Evolutionary conservation across 2,797 vertebrate genomes (phyloP), one percentile per base, ranked within the genome.

Genomic region (Myotis daubentonii): DNA sequence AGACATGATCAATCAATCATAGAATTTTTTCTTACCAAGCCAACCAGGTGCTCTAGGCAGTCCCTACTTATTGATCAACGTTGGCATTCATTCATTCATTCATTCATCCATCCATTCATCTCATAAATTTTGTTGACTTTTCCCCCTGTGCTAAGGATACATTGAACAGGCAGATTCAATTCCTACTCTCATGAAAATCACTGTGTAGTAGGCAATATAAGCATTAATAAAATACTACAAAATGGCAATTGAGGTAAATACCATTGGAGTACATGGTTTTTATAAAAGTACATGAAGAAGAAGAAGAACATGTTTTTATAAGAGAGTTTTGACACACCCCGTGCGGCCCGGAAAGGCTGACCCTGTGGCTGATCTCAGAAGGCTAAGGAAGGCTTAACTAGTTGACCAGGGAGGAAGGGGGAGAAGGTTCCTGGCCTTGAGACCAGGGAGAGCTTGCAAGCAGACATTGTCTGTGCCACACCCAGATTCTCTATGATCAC

Each of bases 1-100:
- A 97, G 94, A 92, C 88, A 96, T 96, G 82, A 89, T 94, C 92
- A 97, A 97, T 96, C 95, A 86, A 78, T 79, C 36, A 33, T 8
- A 82, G 85, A 92, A 38, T 83, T 84, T 72, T 90, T 78, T 81
- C 74, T 89, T 49, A 44, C 57, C 20, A 71, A 86, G 70, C 17
- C 72, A 68, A 72, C 22, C 36, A 36, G 70, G n/a, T 68, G 55
- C 85, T 86, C 38, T 80, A 87, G 70, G 68, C 74, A 96, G 90
- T 44, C 79, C 38, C 78, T 84, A 78, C 44, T 78, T 95, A 95
- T 80, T 13, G 3, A 93, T 95, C 84, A 83, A 28, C 66, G 60
- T 41, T 87, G 83, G 23, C 16, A 38, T 93, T 81, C n/a, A 83
- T 94, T 89, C 57, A 30, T 94, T 89, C 57, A 30, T 80, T 74